phyloP scores from a whole-genome alignment of 1,140 invertebrate genomes.

The Drosophila carrolli region DNA sequence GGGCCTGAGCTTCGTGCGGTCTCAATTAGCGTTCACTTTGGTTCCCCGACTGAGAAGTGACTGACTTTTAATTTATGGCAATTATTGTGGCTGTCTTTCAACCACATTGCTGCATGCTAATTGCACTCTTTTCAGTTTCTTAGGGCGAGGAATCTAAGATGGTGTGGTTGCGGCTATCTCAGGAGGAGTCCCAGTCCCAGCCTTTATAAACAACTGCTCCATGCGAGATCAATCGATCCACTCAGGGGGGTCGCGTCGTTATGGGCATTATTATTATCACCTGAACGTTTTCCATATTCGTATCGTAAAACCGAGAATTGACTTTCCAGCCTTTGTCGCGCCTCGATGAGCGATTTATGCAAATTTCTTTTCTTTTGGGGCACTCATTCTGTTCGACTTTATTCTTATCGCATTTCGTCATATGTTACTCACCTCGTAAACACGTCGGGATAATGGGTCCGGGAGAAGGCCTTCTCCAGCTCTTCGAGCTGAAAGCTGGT shows the following conservation, averaged over 20 bases:
- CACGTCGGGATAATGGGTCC: constrained; percentile 99
- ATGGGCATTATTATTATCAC: constrained; percentile 39
- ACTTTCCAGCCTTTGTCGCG: constrained; percentile 35
- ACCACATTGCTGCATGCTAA: constrained; percentile 66
- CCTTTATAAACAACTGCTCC: constrained; percentile 23
- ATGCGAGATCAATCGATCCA: constrained; percentile 47
- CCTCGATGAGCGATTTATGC: constrained; percentile 59
- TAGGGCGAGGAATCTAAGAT: constrained; percentile 11
- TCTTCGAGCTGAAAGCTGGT: constrained; percentile 98
- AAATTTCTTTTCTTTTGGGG: constrained; percentile 49
- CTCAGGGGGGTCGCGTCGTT: constrained; percentile 43
- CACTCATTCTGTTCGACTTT: constrained; percentile 23
- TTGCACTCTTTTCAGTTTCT: constrained; percentile 50
- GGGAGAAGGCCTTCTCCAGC: constrained; percentile 97
- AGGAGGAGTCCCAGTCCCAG: constrained; percentile 4
- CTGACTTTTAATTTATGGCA: constrained; percentile 74
- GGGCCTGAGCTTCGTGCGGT: constrained; percentile 39
- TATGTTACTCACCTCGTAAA: constrained; percentile 93
- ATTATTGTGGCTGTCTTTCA: constrained; percentile 64
- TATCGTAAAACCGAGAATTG: constrained; percentile 41
- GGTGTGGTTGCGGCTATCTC: constrained; percentile 1
- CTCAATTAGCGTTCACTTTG: constrained; percentile 61
- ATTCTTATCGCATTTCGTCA: constrained; percentile 38
- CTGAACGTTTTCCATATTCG: constrained; percentile 36
- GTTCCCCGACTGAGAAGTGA: constrained; percentile 24